Evolutionary conservation across 64 coral and sea anemone genomes (phyloP).

Genomic region (Stylophora pistillata): DNA sequence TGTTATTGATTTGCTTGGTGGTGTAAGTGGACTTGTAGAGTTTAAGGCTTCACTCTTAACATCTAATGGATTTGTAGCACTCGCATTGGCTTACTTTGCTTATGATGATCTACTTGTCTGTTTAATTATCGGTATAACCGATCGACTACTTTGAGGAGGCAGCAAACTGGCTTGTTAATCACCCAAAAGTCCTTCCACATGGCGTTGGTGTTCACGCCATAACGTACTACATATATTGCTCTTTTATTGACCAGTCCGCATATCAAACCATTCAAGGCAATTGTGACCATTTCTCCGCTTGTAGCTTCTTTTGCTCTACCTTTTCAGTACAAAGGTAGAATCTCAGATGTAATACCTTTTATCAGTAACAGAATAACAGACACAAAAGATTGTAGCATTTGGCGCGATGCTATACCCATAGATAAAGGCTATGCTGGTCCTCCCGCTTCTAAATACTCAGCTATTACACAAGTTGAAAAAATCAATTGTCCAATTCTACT

Average conservation of each 20-base stretch:
- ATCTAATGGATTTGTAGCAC: no score
- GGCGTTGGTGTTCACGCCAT: slow-evolving; percentile 48
- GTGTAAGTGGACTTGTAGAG: no score
- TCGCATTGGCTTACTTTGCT: neutral
- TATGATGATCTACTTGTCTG: slow-evolving; percentile 36
- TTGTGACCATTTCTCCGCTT: slow-evolving; percentile 15
- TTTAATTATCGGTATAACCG: neutral
- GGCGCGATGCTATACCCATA: neutral
- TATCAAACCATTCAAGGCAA: neutral
- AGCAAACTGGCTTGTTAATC: slow-evolving; percentile 39
- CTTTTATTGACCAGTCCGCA: slow-evolving; percentile 17
- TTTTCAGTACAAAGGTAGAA: neutral
- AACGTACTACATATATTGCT: neutral
- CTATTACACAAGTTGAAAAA: slow-evolving; percentile 50
- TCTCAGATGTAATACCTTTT: slow-evolving; percentile 6
- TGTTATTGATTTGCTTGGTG: no score
- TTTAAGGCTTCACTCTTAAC: no score
- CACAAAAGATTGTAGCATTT: neutral
- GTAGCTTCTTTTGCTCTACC: neutral
- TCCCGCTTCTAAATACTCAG: neutral
- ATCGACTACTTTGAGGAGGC: slow-evolving; percentile 54
- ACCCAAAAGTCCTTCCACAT: slow-evolving; percentile 16
- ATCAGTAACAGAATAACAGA: neutral
- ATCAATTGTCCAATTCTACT: slow-evolving; percentile 44
- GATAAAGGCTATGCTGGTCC: neutral